Conservation (phyloP, 2,797 vertebrate genomes). For the Rachycentron canadum region DNA sequence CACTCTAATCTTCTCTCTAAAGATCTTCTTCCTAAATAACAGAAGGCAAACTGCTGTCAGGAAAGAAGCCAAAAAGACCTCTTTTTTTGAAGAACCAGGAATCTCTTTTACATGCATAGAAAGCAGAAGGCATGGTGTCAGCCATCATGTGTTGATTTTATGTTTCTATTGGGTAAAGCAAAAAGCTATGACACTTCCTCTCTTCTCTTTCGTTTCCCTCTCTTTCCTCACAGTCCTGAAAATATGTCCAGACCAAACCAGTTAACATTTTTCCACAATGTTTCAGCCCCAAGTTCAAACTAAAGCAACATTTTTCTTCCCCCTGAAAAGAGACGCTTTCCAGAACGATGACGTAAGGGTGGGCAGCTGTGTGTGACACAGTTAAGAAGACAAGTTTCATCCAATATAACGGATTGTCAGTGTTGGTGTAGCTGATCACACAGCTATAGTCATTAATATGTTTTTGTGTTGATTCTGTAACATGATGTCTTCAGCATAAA, state of each 20-base stretch:
- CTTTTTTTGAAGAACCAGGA: neutral
- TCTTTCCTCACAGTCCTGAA: neutral
- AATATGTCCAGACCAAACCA: neutral
- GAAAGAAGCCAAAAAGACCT: neutral
- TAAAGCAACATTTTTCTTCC: neutral
- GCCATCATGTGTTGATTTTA: constrained; percentile 1
- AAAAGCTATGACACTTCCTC: constrained; percentile 40
- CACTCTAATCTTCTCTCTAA: neutral
- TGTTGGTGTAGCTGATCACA: neutral
- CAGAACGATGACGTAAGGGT: constrained; percentile 2
- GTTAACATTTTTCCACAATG: too few relatives aligned
- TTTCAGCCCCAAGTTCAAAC: neutral
- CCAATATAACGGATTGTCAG: neutral
- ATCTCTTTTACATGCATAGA: neutral
- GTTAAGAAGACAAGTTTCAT: neutral
- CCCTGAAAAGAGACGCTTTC: neutral
- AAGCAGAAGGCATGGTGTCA: neutral
- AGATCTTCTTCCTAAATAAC: neutral
- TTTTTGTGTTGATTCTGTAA: neutral
- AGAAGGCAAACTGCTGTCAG: neutral
- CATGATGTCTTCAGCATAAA: neutral
- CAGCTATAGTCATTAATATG: neutral
- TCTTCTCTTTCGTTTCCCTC: constrained; percentile 50
- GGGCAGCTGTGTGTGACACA: neutral
- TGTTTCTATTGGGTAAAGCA: constrained; percentile 15